These are phyloP conservation scores for Quiscalus mexicanus DNA, from an alignment of 2,113 vertebrate genomes.

Conservation along the genomic window DNA sequence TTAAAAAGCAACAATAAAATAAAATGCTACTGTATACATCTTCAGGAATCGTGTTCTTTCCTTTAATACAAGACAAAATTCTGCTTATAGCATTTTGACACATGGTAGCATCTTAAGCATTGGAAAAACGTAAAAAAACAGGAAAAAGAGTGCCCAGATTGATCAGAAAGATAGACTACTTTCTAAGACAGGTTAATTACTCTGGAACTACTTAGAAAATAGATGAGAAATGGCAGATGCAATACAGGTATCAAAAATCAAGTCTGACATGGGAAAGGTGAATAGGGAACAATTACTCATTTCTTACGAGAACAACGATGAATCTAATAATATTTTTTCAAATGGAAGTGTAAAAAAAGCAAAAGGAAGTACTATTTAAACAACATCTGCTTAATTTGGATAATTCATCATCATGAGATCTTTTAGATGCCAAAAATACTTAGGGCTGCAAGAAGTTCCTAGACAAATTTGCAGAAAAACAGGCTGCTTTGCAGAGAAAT, in stretches of 20 bases:
- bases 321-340: background rate
- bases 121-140: background rate
- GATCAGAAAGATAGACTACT: background rate
- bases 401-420: background rate
- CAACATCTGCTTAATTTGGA: background rate
- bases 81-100: background rate
- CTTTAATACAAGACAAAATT: background rate
- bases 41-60: background rate
- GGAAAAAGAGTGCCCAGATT: background rate
- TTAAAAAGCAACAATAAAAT: background rate
- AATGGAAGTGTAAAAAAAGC: background rate
- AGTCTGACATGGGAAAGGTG: background rate
- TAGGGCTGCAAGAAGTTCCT: background rate
- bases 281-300: background rate
- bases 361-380: slow-evolving; percentile 13
- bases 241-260: background rate
- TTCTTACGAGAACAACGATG: background rate
- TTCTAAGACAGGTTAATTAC: background rate
- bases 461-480: background rate
- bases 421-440: background rate
- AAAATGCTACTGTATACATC: background rate
- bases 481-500: background rate
- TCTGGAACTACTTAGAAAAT: background rate
- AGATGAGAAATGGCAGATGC: background rate
- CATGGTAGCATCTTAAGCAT: background rate